Evolutionary conservation across 30 jellyfish, hydroid and myxozoan genomes (phyloP), one percentile per base, ranked within the genome.

Genomic region (Cassiopea xamachana): DNA sequence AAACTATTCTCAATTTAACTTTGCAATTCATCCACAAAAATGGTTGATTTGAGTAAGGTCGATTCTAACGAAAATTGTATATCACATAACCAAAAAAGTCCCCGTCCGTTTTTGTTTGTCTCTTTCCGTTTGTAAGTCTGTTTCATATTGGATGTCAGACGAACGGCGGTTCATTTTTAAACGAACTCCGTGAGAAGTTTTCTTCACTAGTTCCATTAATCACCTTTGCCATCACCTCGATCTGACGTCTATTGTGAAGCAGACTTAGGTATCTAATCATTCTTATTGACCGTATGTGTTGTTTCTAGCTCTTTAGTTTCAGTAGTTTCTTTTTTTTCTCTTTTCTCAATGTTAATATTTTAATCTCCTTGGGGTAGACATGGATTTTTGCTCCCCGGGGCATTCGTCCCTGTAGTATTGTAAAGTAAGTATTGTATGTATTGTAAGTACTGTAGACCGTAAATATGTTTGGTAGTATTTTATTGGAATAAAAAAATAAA

Each of bases 31-130:
- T 81, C 70, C 81, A 68, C 61, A 18, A 62, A 51, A 68, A 70
- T 81, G 90, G 90, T 81, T 82, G 89, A 80, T 80, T 80, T 80
- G 89, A 27, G 51, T 80, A 60, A 60, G 8, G 78, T 73, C 14
- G 27, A 14, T 73, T 73, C 81, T 39, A 73, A 73, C 74, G 15
- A 14, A 64, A 14, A 64, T 64, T 64, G 74, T 64, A 64, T 64
- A 64, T 64, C 74, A 64, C 74, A 27, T 64, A 64, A 64, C 74
- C 74, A 64, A 64, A 64, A 27, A 64, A 64, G 74, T 64, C 74
- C 74, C 74, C 74, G 74, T 64, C 74, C 74, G 74, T 64, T 64
- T 64, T 64, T 64, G 74, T 64, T 64, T 64, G 74, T 64, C 74
- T 64, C 74, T 64, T 64, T 64, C 15, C 74, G 74, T 64, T 64